Evolutionary conservation across 2,888 invertebrate genomes (phyloP).

Genomic region (Steinernema hermaphroditum): DNA sequence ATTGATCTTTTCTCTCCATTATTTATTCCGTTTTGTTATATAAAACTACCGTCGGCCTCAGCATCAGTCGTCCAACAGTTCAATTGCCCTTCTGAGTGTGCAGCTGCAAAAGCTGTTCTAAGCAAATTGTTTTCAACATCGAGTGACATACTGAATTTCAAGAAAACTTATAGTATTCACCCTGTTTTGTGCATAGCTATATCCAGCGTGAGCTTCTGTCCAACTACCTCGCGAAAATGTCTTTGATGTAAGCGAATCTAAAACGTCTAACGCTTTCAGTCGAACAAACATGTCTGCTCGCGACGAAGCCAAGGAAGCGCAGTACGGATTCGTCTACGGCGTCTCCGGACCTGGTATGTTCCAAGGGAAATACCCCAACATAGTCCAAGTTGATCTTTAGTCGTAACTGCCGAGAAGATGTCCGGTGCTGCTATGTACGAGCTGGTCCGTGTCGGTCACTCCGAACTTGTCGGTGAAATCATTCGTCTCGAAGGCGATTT

Average conservation of each 20-base stretch:
- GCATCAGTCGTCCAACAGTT: slow-evolving; percentile 8
- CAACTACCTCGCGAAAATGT: too few species aligned
- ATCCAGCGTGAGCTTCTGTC: too few species aligned
- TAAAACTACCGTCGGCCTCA: slow-evolving; percentile 11
- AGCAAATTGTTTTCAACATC: too few species aligned
- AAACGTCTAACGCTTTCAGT: too few species aligned
- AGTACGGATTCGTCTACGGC: slow-evolving; percentile 87
- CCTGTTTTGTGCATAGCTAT: too few species aligned
- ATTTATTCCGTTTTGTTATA: slow-evolving; percentile 31
- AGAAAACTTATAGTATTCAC: too few species aligned
- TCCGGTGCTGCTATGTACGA: slow-evolving; percentile 99
- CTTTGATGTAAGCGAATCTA: too few species aligned
- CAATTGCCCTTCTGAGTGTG: too few species aligned
- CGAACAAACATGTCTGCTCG: slow-evolving; percentile 69
- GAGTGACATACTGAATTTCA: too few species aligned
- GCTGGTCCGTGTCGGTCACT: slow-evolving; percentile 95
- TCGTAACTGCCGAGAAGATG: slow-evolving; percentile 99
- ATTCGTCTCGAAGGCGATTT: slow-evolving; percentile 98
- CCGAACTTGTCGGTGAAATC: slow-evolving; percentile 97
- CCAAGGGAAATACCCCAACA: too few species aligned
- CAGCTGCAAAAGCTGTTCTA: too few species aligned
- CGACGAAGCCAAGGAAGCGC: slow-evolving; percentile 83
- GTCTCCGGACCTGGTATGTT: slow-evolving; percentile 93
- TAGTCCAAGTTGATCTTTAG: slow-evolving; percentile 72
- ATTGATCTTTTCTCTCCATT: slow-evolving; percentile 27